phyloP scores from a whole-genome alignment of 1,140 invertebrate species.

The Bilobella aurantiaca region DNA sequence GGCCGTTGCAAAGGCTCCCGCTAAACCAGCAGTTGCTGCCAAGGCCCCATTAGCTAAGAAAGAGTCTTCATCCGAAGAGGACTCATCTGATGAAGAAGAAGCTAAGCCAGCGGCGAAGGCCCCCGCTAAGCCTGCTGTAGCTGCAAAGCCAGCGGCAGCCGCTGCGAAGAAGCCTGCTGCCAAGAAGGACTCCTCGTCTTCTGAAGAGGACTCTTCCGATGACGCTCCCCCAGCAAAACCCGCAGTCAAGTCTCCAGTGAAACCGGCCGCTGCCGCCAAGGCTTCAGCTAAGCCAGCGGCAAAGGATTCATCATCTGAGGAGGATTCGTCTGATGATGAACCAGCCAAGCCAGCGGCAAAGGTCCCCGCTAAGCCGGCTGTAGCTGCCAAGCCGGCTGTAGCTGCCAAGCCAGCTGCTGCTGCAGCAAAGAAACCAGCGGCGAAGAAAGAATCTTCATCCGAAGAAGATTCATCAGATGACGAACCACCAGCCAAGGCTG shows the following conservation, averaged over 20 bases:
- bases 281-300: neutral
- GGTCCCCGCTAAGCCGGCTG: neutral
- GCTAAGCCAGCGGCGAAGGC: neutral
- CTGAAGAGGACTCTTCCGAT: slow-evolving; percentile 14
- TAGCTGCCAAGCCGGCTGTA: neutral
- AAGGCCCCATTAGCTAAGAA: neutral
- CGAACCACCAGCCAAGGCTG: neutral
- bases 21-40: neutral
- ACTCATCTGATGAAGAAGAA: slow-evolving; percentile 9
- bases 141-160: neutral
- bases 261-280: slow-evolving; percentile 10
- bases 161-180: neutral
- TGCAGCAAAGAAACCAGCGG: neutral
- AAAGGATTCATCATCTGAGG: slow-evolving; percentile 10
- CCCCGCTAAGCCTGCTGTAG: neutral
- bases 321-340: slow-evolving; percentile 16
- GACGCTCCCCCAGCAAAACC: slow-evolving; percentile 11
- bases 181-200: slow-evolving; percentile 17
- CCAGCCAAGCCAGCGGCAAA: neutral
- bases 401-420: slow-evolving; percentile 3
- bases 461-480: slow-evolving; percentile 13
- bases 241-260: neutral
- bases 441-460: slow-evolving; percentile 16
- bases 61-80: slow-evolving; percentile 19
- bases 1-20: neutral